Percentiles rank a stretch among this genome's conserved stretches.
Evolutionary conservation across 2,113 vertebrate genomes (phyloP).

Genomic region (Misgurnus anguillicaudatus): DNA sequence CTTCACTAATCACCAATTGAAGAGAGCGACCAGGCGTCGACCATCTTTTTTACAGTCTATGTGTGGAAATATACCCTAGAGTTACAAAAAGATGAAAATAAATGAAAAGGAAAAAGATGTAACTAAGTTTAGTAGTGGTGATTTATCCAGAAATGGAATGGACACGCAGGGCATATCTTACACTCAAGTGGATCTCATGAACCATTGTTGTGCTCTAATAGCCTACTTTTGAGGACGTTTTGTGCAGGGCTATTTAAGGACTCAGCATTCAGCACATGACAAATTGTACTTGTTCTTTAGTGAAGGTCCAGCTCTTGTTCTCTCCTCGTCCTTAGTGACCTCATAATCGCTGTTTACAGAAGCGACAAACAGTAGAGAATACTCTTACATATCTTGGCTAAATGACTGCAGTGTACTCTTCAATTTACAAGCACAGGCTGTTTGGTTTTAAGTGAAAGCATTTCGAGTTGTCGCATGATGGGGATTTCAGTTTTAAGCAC

Average conservation of each 20-base stretch:
- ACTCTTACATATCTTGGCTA: constrained; percentile 13
- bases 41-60: no score
- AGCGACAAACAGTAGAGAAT: constrained; percentile 36
- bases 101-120: constrained; percentile 5
- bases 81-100: neutral
- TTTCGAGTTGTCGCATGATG: constrained; percentile 5
- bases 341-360: constrained; percentile 37
- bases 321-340: constrained; percentile 40
- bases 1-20: no score
- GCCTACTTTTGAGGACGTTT: constrained; percentile 77
- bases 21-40: no score
- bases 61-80: constrained; percentile 9
- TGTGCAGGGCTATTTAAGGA: constrained; percentile 79
- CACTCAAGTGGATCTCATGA: constrained; percentile 45
- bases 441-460: constrained; percentile 24
- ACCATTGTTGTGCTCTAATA: constrained; percentile 66
- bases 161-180: constrained; percentile 17
- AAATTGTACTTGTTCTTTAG: constrained; percentile 75
- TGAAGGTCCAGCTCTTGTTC: constrained; percentile 73
- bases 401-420: constrained; percentile 29
- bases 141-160: constrained; percentile 31
- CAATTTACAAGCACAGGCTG: constrained; percentile 4
- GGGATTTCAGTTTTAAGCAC: neutral
- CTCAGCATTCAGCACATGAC: constrained; percentile 76
- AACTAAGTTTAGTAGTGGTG: constrained; percentile 34